A percentile compares a stretch with the other conserved stretches of the same genome.
These are phyloP conservation scores for Myotis lucifugus DNA, from an alignment of 2,113 vertebrate genomes.

Conservation along the genomic window DNA sequence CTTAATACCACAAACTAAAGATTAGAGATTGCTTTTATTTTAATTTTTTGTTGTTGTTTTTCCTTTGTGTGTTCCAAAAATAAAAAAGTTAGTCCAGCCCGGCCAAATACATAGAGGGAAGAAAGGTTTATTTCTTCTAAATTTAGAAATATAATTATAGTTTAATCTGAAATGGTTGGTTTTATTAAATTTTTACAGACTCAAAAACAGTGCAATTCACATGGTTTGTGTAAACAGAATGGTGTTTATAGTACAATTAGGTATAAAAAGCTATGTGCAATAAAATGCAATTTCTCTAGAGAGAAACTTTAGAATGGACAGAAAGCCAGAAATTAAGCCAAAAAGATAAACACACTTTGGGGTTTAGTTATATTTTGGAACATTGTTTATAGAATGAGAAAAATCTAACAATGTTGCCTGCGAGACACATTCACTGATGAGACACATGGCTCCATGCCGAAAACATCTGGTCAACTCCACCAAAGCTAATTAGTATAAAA, in stretches of 20 bases:
- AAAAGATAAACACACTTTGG: constrained; percentile 71
- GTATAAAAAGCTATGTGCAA: constrained; percentile 81
- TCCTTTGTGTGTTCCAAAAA: constrained; percentile 45
- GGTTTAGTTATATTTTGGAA: constrained; percentile 55
- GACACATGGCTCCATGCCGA: constrained; percentile 49
- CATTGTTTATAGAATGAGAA: constrained; percentile 73
- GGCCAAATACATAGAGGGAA: constrained; percentile 43
- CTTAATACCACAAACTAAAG: constrained; percentile 18
- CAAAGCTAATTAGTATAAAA: constrained; percentile 32
- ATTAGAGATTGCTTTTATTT: constrained; percentile 19
- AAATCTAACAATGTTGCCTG: constrained; percentile 48
- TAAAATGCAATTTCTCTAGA: constrained; percentile 77
- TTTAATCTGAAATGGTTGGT: constrained; percentile 61
- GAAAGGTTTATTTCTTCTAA: constrained; percentile 17
- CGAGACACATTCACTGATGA: constrained; percentile 41
- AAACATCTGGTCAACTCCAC: constrained; percentile 59
- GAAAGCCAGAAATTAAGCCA: constrained; percentile 75
- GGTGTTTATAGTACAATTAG: constrained; percentile 61
- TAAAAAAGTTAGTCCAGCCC: constrained; percentile 49
- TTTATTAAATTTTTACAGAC: constrained; percentile 65
- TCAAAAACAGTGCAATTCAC: constrained; percentile 62
- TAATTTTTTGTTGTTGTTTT: constrained; percentile 27
- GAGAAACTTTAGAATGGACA: constrained; percentile 67
- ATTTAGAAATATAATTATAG: constrained; percentile 56
- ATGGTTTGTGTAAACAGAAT: background rate